Conservation (phyloP, 92 coral and sea anemone species). For the Zoanthus solanderi region DNA sequence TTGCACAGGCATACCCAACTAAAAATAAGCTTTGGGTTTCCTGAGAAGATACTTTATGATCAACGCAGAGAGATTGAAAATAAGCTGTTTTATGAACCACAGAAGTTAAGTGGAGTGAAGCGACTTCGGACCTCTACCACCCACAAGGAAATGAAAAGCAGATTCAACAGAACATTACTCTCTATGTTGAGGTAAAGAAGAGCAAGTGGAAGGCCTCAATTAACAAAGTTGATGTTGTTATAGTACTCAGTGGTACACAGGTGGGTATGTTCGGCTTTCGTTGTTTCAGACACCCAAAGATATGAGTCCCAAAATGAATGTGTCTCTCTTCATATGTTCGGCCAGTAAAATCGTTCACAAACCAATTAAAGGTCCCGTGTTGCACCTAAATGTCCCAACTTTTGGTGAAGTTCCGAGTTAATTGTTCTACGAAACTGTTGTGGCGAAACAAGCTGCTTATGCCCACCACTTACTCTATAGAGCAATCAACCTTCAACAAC, state of each 20-base stretch:
- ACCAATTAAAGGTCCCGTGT: slow-evolving; percentile 42
- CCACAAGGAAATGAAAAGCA: no score
- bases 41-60: no score
- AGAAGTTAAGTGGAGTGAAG: no score
- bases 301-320: slow-evolving; percentile 39
- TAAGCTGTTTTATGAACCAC: no score
- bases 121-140: no score
- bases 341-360: slow-evolving; percentile 43
- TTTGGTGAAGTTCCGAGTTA: slow-evolving; percentile 41
- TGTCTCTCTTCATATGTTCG: slow-evolving; percentile 31
- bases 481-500: slow-evolving; percentile 38
- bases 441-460: slow-evolving; percentile 21
- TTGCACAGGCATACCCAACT: no score
- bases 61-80: no score
- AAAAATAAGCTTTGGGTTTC: no score
- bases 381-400: slow-evolving; percentile 49
- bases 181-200: no score
- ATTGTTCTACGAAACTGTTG: slow-evolving; percentile 16
- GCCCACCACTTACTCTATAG: background rate
- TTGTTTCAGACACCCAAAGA: slow-evolving; percentile 28
- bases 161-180: no score
- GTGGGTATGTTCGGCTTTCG: slow-evolving; percentile 15
- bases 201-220: no score
- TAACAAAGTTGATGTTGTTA: background rate
- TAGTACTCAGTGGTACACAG: slow-evolving; percentile 16